phyloP scores from a whole-genome alignment of 1,140 invertebrate species.

The Drosophila sp. region DNA sequence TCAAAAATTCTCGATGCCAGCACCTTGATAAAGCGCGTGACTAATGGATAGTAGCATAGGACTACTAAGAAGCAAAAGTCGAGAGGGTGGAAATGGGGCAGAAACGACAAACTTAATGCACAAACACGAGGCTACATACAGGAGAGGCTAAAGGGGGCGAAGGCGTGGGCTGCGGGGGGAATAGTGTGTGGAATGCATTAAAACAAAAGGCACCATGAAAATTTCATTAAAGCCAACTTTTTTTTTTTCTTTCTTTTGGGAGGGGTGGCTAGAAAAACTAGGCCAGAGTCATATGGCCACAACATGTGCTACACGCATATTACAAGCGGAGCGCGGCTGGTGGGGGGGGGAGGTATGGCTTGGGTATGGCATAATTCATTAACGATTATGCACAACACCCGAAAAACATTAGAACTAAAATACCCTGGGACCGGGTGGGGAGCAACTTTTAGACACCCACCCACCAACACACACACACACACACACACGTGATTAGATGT shows the following conservation, averaged over 20 bases:
- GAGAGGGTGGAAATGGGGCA: conserved; percentile 53
- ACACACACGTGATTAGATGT: conserved; percentile 46
- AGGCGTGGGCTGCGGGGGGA: conserved; percentile 5
- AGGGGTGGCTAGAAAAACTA: conserved; percentile 26
- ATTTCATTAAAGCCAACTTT: conserved; percentile 63
- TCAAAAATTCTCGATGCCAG: conserved; percentile 63
- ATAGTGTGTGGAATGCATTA: conserved; percentile 66
- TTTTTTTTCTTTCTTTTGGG: not conserved
- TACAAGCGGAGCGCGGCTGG: conserved; percentile 7
- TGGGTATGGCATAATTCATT: conserved; percentile 68
- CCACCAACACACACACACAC: not conserved
- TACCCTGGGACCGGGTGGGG: conserved; percentile 1
- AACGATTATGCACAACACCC: conserved; percentile 76
- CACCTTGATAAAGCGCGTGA: conserved; percentile 73
- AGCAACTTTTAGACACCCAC: conserved; percentile 5
- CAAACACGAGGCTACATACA: conserved; percentile 39
- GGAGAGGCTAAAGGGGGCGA: not conserved
- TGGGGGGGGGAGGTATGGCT: not conserved
- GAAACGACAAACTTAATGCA: conserved; percentile 66
- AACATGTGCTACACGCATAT: conserved; percentile 73
- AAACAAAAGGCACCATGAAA: conserved; percentile 69
- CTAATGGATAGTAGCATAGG: conserved; percentile 50
- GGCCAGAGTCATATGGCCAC: conserved; percentile 61
- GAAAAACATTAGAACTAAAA: conserved; percentile 43
- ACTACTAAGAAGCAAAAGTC: conserved; percentile 26